Evolutionary conservation across 2,888 invertebrate genomes (phyloP), one percentile per base, ranked within the genome.

Genomic region (Drosophila multiciliata): DNA sequence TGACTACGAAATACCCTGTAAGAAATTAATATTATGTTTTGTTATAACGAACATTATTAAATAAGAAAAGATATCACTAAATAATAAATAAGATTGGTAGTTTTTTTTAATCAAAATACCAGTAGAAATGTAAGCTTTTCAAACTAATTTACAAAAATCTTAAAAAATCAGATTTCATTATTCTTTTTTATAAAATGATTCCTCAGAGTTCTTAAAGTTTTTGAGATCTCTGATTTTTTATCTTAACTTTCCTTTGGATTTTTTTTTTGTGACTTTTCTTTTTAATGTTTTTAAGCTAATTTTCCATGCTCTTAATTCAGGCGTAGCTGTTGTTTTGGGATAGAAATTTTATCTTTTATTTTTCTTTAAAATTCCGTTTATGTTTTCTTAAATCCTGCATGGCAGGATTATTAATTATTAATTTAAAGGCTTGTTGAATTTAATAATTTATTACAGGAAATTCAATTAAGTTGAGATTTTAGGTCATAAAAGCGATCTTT

Each of bases 1-100:
- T 0, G 36, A 64, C 63, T 12, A 7, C 11, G 0, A 33, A 15
- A 32, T 78, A 67, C 36, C 35, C 76, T 68, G 5, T 49, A 23
- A 23, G 0, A 48, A 36, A 12, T 12, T 3, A 33, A 29, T 2
- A 15, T 0, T 8, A 4, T 15, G 15, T 4, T 45, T 45, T 15
- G 0, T 15, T 1, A 45, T 2, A 8, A 1, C 20, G 1, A 38
- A 15, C 0, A 7, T 0, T 7, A 4, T 1, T 45, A 7, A 7
- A 3, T 7, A 1, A 17, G 4, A 17, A 36, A 12, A 15, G 8
- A 4, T 1, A 20, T 7, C 7, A 12, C 20, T 7, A 7, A 20
- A 20, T 7, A 12, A 7, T 7, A 20, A 45, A 0, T 3, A 20
- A 42, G 3, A 0, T 2, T 1, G 7, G 17, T 6, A 35, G 2